phyloP scores from a whole-genome alignment of 1,140 invertebrate species.

The Steinernema feltiae region DNA sequence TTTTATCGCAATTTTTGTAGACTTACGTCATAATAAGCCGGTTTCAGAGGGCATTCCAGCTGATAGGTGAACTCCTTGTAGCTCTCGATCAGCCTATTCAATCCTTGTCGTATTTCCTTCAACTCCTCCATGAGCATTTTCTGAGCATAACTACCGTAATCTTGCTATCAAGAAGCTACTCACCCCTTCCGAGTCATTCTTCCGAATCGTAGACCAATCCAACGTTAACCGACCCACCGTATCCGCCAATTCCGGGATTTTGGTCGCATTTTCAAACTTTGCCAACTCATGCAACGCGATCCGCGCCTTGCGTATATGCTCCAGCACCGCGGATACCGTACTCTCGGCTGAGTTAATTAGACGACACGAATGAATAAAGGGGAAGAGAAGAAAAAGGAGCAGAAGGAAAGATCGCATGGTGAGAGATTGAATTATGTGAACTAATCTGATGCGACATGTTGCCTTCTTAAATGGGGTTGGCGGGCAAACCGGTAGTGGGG shows the following conservation, averaged over 20 bases:
- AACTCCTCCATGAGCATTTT: not conserved
- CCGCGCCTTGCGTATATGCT: not conserved
- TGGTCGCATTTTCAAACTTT: not conserved
- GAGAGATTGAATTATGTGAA: not conserved
- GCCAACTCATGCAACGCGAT: not conserved
- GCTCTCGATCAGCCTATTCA: not conserved
- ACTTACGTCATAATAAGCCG: not conserved
- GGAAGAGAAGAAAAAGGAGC: not conserved
- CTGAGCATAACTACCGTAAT: not conserved
- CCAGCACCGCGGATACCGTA: not conserved
- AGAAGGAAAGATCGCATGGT: not conserved
- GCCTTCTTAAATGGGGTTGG: constrained; percentile 4
- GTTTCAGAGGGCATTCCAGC: not conserved
- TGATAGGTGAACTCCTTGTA: not conserved
- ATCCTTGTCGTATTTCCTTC: not conserved
- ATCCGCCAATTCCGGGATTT: constrained; percentile 2
- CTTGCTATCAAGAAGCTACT: not conserved
- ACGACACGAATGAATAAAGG: not conserved
- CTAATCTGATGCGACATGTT: constrained; percentile 14
- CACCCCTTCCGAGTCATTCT: not conserved
- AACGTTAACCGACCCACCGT: not conserved
- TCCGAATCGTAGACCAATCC: not conserved
- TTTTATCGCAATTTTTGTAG: no score
- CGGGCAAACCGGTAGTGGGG: not conserved
- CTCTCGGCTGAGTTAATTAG: not conserved